A percentile compares a stretch with the other conserved stretches of the same genome.
These are phyloP conservation scores for Cricetomys ansorgei DNA, from an alignment of 2,113 vertebrate genomes.

Conservation along the genomic window DNA sequence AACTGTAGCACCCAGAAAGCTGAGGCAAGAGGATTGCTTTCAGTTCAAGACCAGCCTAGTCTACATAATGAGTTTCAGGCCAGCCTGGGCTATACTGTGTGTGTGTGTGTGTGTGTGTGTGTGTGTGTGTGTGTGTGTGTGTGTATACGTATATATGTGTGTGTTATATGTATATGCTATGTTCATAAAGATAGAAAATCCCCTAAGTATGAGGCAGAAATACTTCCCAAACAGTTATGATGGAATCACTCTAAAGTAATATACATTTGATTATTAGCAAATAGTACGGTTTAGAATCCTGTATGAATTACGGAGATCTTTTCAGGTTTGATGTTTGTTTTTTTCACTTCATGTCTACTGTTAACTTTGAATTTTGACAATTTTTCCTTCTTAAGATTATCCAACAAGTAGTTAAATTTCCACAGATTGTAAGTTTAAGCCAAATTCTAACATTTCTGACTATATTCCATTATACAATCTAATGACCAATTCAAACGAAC, in stretches of 20 bases:
- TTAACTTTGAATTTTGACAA: slow-evolving; percentile 40
- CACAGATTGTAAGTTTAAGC: slow-evolving; percentile 28
- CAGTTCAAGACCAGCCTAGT: background rate
- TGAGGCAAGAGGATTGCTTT: background rate
- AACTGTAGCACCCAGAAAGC: background rate
- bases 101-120: background rate
- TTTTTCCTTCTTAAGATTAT: background rate
- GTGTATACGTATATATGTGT: background rate
- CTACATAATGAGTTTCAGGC: background rate
- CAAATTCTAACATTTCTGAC: slow-evolving; percentile 38
- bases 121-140: background rate
- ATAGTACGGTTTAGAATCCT: background rate
- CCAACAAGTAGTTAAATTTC: slow-evolving; percentile 23
- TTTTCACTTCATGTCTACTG: background rate
- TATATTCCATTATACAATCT: background rate
- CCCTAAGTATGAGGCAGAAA: background rate
- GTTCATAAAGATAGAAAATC: background rate
- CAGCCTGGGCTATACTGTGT: background rate
- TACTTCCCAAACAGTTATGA: background rate
- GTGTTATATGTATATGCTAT: background rate
- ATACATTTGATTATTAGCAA: background rate
- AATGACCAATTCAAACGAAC: background rate
- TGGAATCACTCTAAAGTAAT: background rate
- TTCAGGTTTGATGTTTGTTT: background rate
- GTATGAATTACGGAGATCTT: slow-evolving; percentile 24